Evolutionary conservation across 1,140 invertebrate genomes (phyloP).

Genomic region (Thaumetopoea pityocampa): DNA sequence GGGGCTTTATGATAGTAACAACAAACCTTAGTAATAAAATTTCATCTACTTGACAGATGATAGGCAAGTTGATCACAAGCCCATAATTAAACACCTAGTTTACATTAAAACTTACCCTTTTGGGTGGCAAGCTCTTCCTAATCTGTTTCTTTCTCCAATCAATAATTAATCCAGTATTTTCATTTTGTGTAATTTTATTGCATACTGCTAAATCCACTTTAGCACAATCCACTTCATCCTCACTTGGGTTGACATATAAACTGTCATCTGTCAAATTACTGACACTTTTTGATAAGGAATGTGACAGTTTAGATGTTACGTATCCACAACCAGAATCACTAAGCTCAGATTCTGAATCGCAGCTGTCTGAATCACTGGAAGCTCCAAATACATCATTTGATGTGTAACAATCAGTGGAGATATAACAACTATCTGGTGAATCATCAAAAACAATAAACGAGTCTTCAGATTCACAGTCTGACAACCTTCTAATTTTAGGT

Average conservation of each 20-base stretch:
- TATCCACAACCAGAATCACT: slow-evolving; percentile 37
- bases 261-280: slow-evolving; percentile 53
- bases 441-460: slow-evolving; percentile 66
- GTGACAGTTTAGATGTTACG: slow-evolving; percentile 31
- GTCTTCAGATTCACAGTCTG: slow-evolving; percentile 65
- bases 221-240: slow-evolving; percentile 52
- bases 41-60: too few relatives aligned
- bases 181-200: too few relatives aligned
- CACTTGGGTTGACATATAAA: slow-evolving; percentile 34
- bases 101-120: too few relatives aligned
- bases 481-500: slow-evolving; percentile 29
- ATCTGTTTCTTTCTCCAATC: too few relatives aligned
- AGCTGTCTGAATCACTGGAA: slow-evolving; percentile 35
- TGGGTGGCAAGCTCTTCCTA: too few relatives aligned
- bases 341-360: slow-evolving; percentile 41
- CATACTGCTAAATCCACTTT: slow-evolving; percentile 14
- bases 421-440: slow-evolving; percentile 56
- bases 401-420: slow-evolving; percentile 52
- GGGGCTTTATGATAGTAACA: too few relatives aligned
- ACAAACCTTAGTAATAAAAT: too few relatives aligned
- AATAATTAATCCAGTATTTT: too few relatives aligned
- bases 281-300: slow-evolving; percentile 46
- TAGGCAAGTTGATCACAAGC: too few relatives aligned
- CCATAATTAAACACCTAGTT: too few relatives aligned
- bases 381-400: slow-evolving; percentile 59